Percentiles rank a stretch among this genome's conserved stretches.
These are phyloP conservation scores for Rhynchomys soricoides DNA, from an alignment of 2,113 vertebrate genomes.

Conservation along the genomic window DNA sequence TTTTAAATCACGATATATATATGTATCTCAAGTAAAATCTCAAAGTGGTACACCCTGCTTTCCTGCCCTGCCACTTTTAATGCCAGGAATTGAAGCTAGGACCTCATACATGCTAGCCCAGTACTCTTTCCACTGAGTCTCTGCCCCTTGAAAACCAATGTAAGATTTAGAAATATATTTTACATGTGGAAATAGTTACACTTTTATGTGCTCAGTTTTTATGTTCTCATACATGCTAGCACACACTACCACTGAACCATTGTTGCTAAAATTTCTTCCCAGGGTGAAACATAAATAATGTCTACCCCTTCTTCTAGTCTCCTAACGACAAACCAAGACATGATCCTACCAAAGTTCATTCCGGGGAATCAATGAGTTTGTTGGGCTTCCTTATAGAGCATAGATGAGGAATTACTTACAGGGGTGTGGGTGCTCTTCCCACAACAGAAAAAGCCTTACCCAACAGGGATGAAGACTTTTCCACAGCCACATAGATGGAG, in stretches of 20 bases:
- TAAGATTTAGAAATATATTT: conserved; percentile 40
- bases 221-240: not conserved
- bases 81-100: not conserved
- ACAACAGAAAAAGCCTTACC: not conserved
- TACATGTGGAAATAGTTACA: conserved; percentile 19
- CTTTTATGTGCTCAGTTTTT: conserved; percentile 5
- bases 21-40: conserved; percentile 27
- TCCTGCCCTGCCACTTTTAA: not conserved
- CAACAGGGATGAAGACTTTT: not conserved
- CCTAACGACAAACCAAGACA: not conserved
- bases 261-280: not conserved
- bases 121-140: not conserved
- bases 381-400: not conserved
- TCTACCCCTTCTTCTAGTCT: not conserved
- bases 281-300: not conserved
- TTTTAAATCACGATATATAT: not conserved
- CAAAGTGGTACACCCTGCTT: not conserved
- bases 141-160: not conserved
- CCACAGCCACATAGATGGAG: not conserved
- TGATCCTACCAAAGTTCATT: not conserved
- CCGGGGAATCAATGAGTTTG: not conserved
- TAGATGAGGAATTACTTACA: not conserved
- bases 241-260: not conserved
- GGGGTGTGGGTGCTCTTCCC: not conserved
- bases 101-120: not conserved